Evolutionary conservation across 2,113 vertebrate genomes (phyloP).

Genomic region (Limanda limanda): DNA sequence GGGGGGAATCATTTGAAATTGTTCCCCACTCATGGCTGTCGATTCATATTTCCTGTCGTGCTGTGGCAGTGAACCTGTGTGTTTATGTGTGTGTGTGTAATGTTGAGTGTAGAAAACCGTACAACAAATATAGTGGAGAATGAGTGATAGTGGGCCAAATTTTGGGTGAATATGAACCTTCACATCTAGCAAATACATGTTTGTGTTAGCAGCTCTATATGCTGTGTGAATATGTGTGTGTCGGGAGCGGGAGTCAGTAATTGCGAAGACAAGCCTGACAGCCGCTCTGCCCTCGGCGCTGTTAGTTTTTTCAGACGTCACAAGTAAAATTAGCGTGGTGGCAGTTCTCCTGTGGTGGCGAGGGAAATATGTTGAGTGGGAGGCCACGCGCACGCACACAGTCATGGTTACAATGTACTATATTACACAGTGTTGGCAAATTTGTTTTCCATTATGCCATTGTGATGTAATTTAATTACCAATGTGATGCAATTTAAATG

Average conservation of each 20-base stretch:
- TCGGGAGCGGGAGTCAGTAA: slow-evolving; percentile 7
- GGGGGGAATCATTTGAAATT: slow-evolving; percentile 28
- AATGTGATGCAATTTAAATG: slow-evolving; percentile 33
- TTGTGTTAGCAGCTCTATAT: background rate
- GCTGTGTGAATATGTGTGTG: background rate
- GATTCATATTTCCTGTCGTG: slow-evolving; percentile 20
- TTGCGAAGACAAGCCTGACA: slow-evolving; percentile 33
- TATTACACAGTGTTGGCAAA: slow-evolving; percentile 41
- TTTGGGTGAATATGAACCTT: background rate
- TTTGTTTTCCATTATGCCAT: slow-evolving; percentile 41
- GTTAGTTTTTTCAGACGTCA: slow-evolving; percentile 49
- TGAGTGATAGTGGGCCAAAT: background rate
- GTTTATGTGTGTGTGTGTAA: background rate
- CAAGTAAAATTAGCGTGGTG: slow-evolving; percentile 56
- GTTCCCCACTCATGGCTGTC: slow-evolving; percentile 32
- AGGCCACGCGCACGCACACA: slow-evolving; percentile 23
- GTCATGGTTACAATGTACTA: slow-evolving; percentile 42
- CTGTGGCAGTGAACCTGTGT: background rate
- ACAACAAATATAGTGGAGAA: background rate
- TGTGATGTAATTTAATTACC: slow-evolving; percentile 51
- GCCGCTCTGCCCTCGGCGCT: slow-evolving; percentile 29
- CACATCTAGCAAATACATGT: background rate
- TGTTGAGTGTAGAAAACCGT: background rate
- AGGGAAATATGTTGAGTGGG: slow-evolving; percentile 65
- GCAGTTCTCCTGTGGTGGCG: slow-evolving; percentile 25